Conservation (phyloP, 2,888 invertebrate species). For the Polydrusus pterygomalis region DNA sequence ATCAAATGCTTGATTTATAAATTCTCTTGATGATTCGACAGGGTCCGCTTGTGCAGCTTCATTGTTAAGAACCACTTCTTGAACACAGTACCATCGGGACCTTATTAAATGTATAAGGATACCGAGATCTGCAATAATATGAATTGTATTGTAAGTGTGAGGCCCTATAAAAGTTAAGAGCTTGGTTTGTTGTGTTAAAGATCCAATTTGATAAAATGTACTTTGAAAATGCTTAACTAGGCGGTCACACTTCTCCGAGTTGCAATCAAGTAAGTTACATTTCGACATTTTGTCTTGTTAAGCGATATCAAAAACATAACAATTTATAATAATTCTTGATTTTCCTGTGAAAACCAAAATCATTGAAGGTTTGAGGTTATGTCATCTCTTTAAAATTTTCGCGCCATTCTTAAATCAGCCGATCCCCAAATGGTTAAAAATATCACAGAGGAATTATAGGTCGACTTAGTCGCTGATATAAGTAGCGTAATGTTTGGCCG, state of each 20-base stretch:
- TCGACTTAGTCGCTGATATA: no score
- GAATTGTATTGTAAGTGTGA: constrained; percentile 54
- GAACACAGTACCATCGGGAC: constrained; percentile 64
- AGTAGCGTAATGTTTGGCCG: no score
- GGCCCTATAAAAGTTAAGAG: constrained; percentile 47
- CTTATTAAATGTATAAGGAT: constrained; percentile 56
- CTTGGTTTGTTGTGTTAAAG: not conserved
- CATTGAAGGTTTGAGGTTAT: not conserved
- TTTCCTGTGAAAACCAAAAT: not conserved
- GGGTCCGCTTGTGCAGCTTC: constrained; percentile 54
- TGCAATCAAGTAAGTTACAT: constrained; percentile 3
- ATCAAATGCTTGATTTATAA: constrained; percentile 60
- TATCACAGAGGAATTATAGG: no score
- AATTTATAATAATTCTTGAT: not conserved
- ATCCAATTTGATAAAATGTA: not conserved
- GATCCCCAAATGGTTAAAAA: no score
- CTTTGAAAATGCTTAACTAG: constrained; percentile 29
- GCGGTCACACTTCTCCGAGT: not conserved
- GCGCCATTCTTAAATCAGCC: constrained; percentile 14
- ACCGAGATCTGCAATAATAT: constrained; percentile 61
- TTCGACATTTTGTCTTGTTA: constrained; percentile 14
- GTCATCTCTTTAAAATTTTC: not conserved
- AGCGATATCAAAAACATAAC: no score
- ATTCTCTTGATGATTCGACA: constrained; percentile 57
- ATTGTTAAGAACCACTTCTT: constrained; percentile 62